Percentiles rank a stretch among this genome's conserved stretches.
phyloP scores from a whole-genome alignment of 2,113 vertebrate genomes.

The Ageneiosus marmoratus region DNA sequence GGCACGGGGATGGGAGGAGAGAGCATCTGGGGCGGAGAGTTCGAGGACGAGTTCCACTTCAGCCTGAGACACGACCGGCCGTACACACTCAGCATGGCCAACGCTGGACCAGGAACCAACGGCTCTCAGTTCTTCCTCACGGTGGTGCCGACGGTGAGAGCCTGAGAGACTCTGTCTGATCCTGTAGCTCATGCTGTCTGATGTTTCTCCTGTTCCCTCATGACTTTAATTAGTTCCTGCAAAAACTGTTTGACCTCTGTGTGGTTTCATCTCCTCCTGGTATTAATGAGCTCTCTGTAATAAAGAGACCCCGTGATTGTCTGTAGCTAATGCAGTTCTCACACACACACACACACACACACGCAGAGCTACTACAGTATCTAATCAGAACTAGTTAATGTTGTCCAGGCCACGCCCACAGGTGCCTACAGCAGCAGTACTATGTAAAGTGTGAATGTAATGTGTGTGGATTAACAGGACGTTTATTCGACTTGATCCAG shows the following conservation, averaged over 20 bases:
- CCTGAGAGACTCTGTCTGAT: too few species aligned
- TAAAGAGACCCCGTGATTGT: too few species aligned
- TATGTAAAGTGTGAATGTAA: background rate
- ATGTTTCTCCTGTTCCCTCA: background rate
- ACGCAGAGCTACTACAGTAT: too few species aligned
- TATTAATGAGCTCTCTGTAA: background rate
- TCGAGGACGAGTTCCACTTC: conserved; percentile 96
- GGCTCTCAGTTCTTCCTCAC: conserved; percentile 97
- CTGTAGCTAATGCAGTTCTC: too few species aligned
- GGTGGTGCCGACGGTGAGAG: conserved; percentile 93
- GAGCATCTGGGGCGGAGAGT: conserved; percentile 98
- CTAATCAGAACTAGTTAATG: too few species aligned
- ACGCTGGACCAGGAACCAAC: conserved; percentile 90
- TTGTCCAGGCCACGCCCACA: background rate
- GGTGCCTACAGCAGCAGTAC: background rate
- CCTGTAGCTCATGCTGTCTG: fast-evolving
- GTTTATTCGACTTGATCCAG: background rate
- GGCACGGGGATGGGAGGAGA: conserved; percentile 98
- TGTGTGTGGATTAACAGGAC: background rate
- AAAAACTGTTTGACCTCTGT: too few species aligned
- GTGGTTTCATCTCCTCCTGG: background rate
- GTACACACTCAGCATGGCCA: conserved; percentile 98
- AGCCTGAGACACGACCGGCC: conserved; percentile 95
- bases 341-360: too few species aligned
- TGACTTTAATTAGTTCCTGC: background rate